Base-by-base conservation (phyloP, 2,113 vertebrate genomes). In the Crotalus tigris region DNA sequence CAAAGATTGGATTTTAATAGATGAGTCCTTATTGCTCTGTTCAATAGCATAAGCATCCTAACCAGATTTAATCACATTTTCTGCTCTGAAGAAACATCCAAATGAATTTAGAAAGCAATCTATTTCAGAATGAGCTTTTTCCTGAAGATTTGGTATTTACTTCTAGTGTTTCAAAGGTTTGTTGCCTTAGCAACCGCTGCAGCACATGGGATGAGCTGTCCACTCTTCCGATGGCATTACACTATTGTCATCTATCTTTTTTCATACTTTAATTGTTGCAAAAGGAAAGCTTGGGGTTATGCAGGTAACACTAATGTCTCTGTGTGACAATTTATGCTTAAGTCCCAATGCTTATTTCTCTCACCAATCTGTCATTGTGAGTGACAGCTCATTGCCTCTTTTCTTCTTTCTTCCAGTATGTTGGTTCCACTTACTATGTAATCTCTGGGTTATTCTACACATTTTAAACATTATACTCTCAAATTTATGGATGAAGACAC, bases 141-240 rank as follows among this genome's bases (percentile, higher is more conserved):
- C 89, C 88, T 86, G n/a, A 44, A 53, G 92, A 93, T 90, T 21
- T 64, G 86, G 23, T 90, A 46, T 90, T 90, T 90, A 64, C 81
- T 58, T 57, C 88, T 17, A 53, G 44, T 33, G 19, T 86, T 90
- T 58, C 75, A 86, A 93, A 93, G 89, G 61, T 90, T 85, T 64
- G 92, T 93, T 93, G 39, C 89, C 89, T 90, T 93, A 86, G 92
- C 92, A 93, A 93, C 92, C 12, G 19, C 89, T 61, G 61, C 75
- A 90, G 89, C 89, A 61, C 13, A 46, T 29, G 57, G 92, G 46
- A 93, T 54, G 46, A 93, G 64, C 55, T 59, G 55, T 85, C 44
- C 69, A 59, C 46, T 26, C 9, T 87, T 93, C 44, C 8, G 6
- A 44, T 44, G 21, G 88, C 55, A 87, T 5, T 81, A 86, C 44